Conservation (phyloP, 1,140 invertebrate species). For the Aethina tumida region DNA sequence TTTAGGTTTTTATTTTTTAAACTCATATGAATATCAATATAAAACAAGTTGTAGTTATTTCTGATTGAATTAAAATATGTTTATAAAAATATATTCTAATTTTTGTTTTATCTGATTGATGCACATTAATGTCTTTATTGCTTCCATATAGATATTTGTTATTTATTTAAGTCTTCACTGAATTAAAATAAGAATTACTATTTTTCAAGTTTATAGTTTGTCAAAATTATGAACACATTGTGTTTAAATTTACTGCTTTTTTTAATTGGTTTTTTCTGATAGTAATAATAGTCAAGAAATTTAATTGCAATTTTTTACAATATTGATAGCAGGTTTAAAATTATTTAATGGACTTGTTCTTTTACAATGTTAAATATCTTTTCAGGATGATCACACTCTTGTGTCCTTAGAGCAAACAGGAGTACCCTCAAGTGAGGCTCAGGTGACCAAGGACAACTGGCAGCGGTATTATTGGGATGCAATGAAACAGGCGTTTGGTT, state of each 20-base stretch:
- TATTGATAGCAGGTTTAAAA: not conserved
- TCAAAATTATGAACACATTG: no score
- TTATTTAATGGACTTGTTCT: slow-evolving; percentile 4
- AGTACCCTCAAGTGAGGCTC: slow-evolving; percentile 68
- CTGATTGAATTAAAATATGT: no score
- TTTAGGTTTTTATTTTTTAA: no score
- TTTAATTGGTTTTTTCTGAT: not conserved
- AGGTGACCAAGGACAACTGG: slow-evolving; percentile 81
- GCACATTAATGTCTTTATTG: no score
- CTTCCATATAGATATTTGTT: no score
- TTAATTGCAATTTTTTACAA: slow-evolving; percentile 3
- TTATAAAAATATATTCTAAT: no score
- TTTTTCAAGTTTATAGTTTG: no score
- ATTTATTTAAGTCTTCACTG: no score
- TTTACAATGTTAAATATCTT: no score
- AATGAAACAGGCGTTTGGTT: slow-evolving; percentile 87
- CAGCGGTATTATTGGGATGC: slow-evolving; percentile 85
- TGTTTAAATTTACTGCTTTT: not conserved
- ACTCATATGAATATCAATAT: no score
- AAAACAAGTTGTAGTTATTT: no score
- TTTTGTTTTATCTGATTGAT: no score
- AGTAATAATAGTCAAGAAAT: not conserved
- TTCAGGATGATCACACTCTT: slow-evolving; percentile 67
- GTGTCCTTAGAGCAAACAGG: slow-evolving; percentile 70
- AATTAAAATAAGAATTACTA: slow-evolving; percentile 1